Conservation (phyloP, 2,888 invertebrate genomes). For the Acanthoscelides obtectus region DNA sequence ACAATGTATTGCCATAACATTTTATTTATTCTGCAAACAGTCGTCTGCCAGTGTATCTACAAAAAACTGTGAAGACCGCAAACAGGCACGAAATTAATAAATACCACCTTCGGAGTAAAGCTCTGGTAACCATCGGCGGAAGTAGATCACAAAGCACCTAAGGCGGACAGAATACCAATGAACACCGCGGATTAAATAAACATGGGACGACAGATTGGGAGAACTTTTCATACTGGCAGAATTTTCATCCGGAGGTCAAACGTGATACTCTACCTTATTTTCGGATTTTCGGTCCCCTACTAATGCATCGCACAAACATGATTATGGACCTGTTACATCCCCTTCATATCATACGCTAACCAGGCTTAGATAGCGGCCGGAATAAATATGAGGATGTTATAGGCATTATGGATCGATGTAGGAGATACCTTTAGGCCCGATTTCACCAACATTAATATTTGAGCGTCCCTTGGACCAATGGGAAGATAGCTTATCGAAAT, state of each 20-base stretch:
- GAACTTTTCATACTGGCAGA: not conserved
- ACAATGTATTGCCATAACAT: no score
- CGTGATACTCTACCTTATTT: not conserved
- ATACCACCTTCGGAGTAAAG: not conserved
- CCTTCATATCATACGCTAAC: not conserved
- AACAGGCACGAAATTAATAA: not conserved
- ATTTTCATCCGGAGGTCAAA: not conserved
- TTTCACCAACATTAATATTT: no score
- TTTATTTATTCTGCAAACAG: no score
- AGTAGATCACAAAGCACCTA: not conserved
- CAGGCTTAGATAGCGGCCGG: not conserved
- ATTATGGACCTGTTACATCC: not conserved
- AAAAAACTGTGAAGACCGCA: not conserved
- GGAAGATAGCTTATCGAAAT: no score
- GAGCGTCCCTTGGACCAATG: no score
- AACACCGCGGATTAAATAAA: not conserved
- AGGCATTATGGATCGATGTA: no score
- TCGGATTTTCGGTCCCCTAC: not conserved
- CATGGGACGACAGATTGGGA: not conserved
- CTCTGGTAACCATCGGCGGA: not conserved
- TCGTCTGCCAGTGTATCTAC: no score
- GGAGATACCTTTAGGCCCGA: no score
- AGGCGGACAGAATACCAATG: not conserved
- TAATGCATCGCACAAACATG: not conserved
- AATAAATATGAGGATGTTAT: not conserved